phyloP scores from a whole-genome alignment of 1,140 invertebrate species.

The Aphelinus atriplicis region DNA sequence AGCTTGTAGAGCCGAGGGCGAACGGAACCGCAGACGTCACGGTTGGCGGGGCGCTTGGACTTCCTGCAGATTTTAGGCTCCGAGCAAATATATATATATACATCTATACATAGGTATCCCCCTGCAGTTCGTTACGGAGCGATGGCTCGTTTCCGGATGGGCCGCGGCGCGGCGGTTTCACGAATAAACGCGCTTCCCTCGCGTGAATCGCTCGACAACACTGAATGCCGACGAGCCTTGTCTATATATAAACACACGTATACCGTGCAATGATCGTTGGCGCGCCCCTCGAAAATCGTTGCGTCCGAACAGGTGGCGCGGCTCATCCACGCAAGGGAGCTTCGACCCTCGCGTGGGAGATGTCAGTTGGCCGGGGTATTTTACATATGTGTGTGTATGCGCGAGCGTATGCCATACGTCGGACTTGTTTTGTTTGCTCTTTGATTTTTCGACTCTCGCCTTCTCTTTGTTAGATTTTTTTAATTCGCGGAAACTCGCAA shows the following conservation, averaged over 20 bases:
- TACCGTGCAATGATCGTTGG: not conserved
- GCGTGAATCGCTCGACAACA: slow-evolving; percentile 1
- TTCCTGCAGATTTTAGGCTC: slow-evolving; percentile 10
- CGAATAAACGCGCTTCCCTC: not conserved
- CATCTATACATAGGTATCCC: no score
- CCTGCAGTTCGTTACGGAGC: slow-evolving; percentile 15
- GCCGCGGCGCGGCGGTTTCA: slow-evolving; percentile 6
- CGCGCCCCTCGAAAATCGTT: slow-evolving; percentile 23
- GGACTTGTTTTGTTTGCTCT: no score
- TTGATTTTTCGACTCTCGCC: no score
- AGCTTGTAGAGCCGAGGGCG: not conserved
- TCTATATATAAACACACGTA: no score
- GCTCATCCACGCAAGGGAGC: not conserved
- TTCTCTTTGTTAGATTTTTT: no score
- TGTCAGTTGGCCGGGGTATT: no score
- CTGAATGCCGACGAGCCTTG: no score
- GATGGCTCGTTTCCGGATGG: slow-evolving; percentile 27
- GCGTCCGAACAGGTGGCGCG: not conserved
- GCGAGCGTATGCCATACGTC: no score
- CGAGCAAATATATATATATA: no score
- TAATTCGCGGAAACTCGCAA: no score
- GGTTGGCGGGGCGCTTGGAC: not conserved
- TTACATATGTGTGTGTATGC: no score
- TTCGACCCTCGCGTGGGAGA: not conserved
- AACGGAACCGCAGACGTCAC: not conserved